These are phyloP conservation scores for Hippopotamyrus pictus DNA, from an alignment of 2,797 vertebrate genomes.

Conservation along the genomic window DNA sequence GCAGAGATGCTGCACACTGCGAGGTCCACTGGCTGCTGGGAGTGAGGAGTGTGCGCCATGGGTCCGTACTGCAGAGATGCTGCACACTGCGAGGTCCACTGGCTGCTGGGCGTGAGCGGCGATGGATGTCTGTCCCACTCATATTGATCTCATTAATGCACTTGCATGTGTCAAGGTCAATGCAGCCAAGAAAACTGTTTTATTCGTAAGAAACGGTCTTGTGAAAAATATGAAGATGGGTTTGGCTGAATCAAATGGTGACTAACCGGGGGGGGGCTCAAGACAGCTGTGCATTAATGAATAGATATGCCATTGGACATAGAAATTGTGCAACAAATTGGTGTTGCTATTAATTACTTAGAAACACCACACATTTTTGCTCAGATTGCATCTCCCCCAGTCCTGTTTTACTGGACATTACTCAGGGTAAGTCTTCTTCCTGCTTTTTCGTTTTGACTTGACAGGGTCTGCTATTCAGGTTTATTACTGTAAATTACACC, in stretches of 20 bases:
- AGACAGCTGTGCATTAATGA: not conserved
- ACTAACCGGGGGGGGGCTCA: not conserved
- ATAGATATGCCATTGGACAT: not conserved
- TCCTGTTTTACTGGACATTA: constrained; percentile 27
- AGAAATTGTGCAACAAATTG: constrained; percentile 55
- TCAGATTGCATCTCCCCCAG: constrained; percentile 20
- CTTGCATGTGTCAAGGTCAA: not conserved
- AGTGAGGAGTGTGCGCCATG: not conserved
- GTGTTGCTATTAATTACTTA: constrained; percentile 58
- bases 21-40: too few relatives aligned
- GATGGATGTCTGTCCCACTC: not conserved
- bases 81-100: not conserved
- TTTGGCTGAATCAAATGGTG: not conserved
- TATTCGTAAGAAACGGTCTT: not conserved
- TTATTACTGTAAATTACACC: constrained; percentile 38
- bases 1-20: too few relatives aligned
- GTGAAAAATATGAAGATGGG: not conserved
- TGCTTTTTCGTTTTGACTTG: constrained; percentile 12
- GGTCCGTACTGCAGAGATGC: not conserved
- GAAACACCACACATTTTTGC: constrained; percentile 34
- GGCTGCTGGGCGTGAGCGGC: not conserved
- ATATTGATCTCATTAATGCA: not conserved
- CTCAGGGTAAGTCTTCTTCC: constrained; percentile 24
- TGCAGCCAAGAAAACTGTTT: not conserved
- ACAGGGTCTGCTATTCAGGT: constrained; percentile 34